phyloP scores from a whole-genome alignment of 1,140 invertebrate genomes.

The Megalopta genalis region DNA sequence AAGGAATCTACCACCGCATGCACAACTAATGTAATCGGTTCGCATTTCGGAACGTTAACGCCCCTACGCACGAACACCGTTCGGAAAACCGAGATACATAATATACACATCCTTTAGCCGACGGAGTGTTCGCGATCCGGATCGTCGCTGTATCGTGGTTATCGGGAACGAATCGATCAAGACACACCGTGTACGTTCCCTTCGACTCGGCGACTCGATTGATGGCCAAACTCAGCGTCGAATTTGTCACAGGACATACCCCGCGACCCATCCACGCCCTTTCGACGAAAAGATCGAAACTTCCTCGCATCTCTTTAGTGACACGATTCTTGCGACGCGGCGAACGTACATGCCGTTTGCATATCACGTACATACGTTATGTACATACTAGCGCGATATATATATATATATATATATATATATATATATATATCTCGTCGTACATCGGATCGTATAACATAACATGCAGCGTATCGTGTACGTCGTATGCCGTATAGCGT shows the following conservation, averaged over 20 bases:
- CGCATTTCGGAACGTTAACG: too few species aligned
- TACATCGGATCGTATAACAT: neutral
- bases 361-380: neutral
- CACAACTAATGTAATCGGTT: too few species aligned
- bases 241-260: neutral
- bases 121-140: too few species aligned
- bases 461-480: too few species aligned
- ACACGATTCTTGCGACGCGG: neutral
- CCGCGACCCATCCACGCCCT: conserved; percentile 25
- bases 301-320: neutral
- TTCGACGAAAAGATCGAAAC: neutral
- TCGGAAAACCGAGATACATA: too few species aligned
- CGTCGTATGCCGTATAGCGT: neutral
- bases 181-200: neutral
- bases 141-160: too few species aligned
- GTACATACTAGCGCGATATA: neutral
- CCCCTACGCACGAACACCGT: too few species aligned
- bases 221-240: neutral
- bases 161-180: too few species aligned
- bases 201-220: neutral
- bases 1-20: too few species aligned
- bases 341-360: neutral
- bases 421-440: neutral
- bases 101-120: too few species aligned
- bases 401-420: too few species aligned